Conservation (phyloP, 2,113 vertebrate species). For the Tretioscincus oriximinensis region DNA sequence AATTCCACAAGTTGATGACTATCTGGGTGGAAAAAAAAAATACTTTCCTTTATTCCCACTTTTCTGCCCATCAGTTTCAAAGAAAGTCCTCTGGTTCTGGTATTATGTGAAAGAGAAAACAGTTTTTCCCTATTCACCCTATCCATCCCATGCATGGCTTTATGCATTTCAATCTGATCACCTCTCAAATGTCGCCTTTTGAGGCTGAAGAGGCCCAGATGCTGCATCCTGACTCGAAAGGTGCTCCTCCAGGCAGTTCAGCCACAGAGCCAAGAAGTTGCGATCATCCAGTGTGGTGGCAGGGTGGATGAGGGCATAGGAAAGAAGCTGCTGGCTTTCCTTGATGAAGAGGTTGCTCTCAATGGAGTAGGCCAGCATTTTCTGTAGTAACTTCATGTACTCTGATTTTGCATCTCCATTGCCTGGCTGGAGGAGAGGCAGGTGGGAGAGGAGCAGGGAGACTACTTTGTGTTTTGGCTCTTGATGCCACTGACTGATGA, state of each 20-base stretch:
- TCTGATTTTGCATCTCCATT: constrained; percentile 94
- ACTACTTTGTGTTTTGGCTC: constrained; percentile 92
- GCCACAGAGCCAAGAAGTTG: constrained; percentile 89
- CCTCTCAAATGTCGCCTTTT: too few species aligned
- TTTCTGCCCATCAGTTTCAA: too few species aligned
- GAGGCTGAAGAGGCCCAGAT: too few species aligned
- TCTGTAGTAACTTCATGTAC: constrained; percentile 94
- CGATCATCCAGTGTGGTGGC: constrained; percentile 94
- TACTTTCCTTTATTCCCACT: too few species aligned
- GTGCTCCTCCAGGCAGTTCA: constrained; percentile 91
- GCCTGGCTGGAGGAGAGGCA: constrained; percentile 91
- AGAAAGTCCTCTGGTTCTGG: too few species aligned
- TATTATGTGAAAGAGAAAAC: too few species aligned
- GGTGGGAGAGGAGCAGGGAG: constrained; percentile 87
- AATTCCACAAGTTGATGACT: too few species aligned
- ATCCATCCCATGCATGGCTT: too few species aligned
- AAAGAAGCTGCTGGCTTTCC: constrained; percentile 92
- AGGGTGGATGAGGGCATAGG: constrained; percentile 94
- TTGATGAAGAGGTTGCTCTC: constrained; percentile 94
- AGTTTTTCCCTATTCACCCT: too few species aligned
- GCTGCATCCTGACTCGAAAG: too few species aligned
- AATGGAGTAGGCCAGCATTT: constrained; percentile 90
- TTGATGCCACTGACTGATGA: constrained; percentile 92
- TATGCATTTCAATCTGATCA: too few species aligned
- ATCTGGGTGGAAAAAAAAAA: too few species aligned